Evolutionary conservation across 1,140 invertebrate species (phyloP).

Genomic region (Neodiprion lecontei): DNA sequence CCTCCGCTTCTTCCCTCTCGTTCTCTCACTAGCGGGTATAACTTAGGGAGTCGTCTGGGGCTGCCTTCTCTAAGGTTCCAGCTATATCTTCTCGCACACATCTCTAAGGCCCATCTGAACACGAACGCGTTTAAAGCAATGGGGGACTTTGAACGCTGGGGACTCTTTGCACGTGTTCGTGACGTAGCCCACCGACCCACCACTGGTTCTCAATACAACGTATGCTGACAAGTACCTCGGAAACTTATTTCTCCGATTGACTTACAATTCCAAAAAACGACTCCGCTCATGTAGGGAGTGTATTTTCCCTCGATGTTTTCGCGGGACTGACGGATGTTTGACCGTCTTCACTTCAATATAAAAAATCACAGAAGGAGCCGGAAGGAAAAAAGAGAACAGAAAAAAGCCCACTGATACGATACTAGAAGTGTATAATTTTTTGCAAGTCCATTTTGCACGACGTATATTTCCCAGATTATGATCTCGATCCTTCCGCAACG

Average conservation of each 20-base stretch:
- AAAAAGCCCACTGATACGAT: constrained; percentile 21
- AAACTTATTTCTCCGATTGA: constrained; percentile 16
- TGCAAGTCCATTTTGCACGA: too few species aligned
- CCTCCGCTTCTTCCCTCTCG: constrained; percentile 27
- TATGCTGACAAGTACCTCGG: constrained; percentile 16
- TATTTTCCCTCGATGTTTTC: too few species aligned
- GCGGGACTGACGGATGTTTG: too few species aligned
- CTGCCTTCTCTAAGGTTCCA: neutral
- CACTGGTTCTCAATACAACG: constrained; percentile 48
- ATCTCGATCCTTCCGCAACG: too few species aligned
- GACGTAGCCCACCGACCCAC: constrained; percentile 43
- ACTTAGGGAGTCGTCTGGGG: constrained; percentile 38
- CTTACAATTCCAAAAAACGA: neutral
- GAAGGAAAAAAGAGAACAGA: neutral
- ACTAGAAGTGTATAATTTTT: constrained; percentile 13
- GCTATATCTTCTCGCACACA: neutral
- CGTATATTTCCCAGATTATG: too few species aligned
- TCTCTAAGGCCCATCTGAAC: constrained; percentile 37
- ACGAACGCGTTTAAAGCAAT: constrained; percentile 44
- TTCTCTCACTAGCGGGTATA: constrained; percentile 40
- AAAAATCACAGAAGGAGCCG: neutral
- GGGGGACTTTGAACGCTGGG: neutral
- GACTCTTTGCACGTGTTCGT: constrained; percentile 57
- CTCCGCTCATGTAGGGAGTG: too few species aligned
- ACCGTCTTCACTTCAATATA: neutral